A percentile compares a stretch with the other conserved stretches of the same genome.
Conservation (phyloP, 1,140 invertebrate genomes). For the Drosophila azteca region DNA sequence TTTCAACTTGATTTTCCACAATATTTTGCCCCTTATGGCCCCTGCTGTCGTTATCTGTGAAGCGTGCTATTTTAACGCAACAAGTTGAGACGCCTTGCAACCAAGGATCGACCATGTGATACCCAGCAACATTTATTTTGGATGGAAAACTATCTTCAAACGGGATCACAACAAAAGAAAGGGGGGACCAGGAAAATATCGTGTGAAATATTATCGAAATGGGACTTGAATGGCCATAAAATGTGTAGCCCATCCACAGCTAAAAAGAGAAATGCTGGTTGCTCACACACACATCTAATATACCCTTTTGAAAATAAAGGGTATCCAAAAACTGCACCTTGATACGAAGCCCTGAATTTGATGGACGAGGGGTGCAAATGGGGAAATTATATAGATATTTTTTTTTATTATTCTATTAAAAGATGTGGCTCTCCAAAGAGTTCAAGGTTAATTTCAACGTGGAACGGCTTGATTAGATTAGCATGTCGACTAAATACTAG, state of each 20-base stretch:
- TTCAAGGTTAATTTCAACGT: conserved; percentile 39
- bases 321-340: conserved; percentile 9
- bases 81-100: too few species aligned
- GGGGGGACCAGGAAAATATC: too few species aligned
- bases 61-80: conserved; percentile 14
- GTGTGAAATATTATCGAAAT: too few species aligned
- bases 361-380: conserved; percentile 25
- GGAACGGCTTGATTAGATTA: conserved; percentile 27
- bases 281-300: too few species aligned
- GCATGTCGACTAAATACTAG: background rate
- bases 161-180: too few species aligned
- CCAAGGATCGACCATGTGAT: too few species aligned
- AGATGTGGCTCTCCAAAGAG: background rate
- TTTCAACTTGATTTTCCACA: conserved; percentile 3
- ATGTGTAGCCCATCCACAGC: too few species aligned
- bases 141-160: too few species aligned
- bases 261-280: too few species aligned
- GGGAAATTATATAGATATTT: conserved; percentile 8
- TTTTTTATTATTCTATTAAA: conserved; percentile 1
- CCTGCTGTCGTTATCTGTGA: conserved; percentile 59
- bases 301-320: conserved; percentile 4
- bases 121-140: too few species aligned
- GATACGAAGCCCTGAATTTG: conserved; percentile 33
- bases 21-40: conserved; percentile 1
- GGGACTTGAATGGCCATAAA: too few species aligned